Percentiles rank a stretch among this genome's conserved stretches.
Evolutionary conservation across 1,140 invertebrate genomes (phyloP).

Genomic region (Drosophila pseudoananassae): DNA sequence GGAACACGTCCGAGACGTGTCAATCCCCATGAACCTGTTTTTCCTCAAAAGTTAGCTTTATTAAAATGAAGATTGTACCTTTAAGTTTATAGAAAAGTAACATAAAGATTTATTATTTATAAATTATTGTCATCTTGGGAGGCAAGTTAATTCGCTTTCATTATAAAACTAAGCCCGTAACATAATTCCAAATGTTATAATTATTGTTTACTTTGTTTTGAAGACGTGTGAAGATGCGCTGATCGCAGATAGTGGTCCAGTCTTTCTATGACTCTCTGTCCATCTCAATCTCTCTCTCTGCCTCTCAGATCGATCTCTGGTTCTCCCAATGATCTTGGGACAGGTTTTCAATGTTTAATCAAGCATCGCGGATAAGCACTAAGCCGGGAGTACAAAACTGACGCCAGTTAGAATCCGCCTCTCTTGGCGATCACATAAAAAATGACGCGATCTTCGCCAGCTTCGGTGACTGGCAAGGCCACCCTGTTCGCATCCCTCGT

Average conservation of each 20-base stretch:
- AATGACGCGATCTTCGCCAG: conserved; percentile 51
- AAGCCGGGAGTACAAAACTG: conserved; percentile 18
- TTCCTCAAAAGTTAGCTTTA: too few relatives aligned
- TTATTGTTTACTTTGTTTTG: background rate
- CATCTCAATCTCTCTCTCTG: background rate
- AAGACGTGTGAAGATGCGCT: conserved; percentile 9
- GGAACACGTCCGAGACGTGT: too few relatives aligned
- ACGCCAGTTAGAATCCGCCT: conserved; percentile 56
- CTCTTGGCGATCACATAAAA: conserved; percentile 41
- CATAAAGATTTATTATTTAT: too few relatives aligned
- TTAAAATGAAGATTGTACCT: too few relatives aligned
- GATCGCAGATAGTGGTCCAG: background rate
- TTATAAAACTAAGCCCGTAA: background rate
- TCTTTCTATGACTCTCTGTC: background rate
- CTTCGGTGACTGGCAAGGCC: conserved; percentile 2
- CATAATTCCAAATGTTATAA: background rate
- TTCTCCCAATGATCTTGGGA: conserved; percentile 18
- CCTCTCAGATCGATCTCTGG: conserved; percentile 1
- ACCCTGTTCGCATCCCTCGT: conserved; percentile 8
- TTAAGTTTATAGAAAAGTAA: too few relatives aligned
- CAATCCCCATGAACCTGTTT: too few relatives aligned
- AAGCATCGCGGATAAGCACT: conserved; percentile 40
- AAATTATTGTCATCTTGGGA: too few relatives aligned
- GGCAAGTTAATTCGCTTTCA: background rate
- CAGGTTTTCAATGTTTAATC: conserved; percentile 57